Evolutionary conservation across 2,113 vertebrate species (phyloP).

Genomic region (Orcinus orca): DNA sequence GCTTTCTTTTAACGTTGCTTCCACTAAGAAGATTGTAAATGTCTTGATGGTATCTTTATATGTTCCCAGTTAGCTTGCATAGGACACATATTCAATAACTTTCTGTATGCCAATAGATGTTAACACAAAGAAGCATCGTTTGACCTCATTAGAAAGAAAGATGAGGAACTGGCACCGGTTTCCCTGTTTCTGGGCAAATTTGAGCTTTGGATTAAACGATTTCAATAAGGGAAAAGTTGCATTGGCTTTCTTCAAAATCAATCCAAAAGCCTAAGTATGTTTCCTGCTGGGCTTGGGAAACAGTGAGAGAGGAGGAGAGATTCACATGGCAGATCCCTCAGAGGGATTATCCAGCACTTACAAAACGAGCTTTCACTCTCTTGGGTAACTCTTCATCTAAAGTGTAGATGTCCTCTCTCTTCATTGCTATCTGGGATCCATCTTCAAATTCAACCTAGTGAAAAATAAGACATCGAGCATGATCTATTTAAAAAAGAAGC

Average conservation of each 20-base stretch:
- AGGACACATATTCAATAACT: neutral
- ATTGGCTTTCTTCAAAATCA: neutral
- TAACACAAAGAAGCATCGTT: neutral
- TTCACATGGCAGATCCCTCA: neutral
- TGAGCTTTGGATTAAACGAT: neutral
- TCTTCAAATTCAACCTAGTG: conserved; percentile 98
- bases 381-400: conserved; percentile 96
- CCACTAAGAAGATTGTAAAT: neutral
- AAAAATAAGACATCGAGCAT: conserved; percentile 41
- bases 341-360: conserved; percentile 84
- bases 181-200: neutral
- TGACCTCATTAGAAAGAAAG: conserved; percentile 32
- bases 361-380: conserved; percentile 96
- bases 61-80: neutral
- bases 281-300: neutral
- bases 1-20: neutral
- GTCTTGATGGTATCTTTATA: neutral
- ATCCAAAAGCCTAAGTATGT: neutral
- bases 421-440: conserved; percentile 94
- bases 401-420: conserved; percentile 96
- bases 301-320: neutral
- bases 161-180: neutral
- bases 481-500: neutral
- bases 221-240: neutral
- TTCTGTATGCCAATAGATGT: neutral